Evolutionary conservation across 2,888 invertebrate genomes (phyloP), one percentile per base, ranked within the genome.

Genomic region (Sarcophaga caerulescens): DNA sequence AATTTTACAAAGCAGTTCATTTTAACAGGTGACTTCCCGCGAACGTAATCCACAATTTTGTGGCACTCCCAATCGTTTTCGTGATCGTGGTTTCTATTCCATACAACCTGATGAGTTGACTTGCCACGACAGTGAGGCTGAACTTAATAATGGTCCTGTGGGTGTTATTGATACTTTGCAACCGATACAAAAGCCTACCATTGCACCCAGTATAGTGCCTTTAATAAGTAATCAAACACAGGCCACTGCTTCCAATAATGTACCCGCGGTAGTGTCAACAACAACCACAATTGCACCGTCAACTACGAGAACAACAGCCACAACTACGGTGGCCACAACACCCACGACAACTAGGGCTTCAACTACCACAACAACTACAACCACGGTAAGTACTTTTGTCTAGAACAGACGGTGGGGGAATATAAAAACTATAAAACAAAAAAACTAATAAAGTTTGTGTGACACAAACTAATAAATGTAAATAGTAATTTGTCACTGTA

Each of bases 21-120:
- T 52, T 19, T 25, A 73, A 19, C 65, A 93, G 93, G 93, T 98
- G 23, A 98, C 98, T 14, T 98, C 98, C 87, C 95, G 98, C 65
- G 98, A 98, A 93, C 94, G 97, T 89, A 97, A 97, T 93, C 98
- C 98, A 10, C 98, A 98, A 92, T 98, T 98, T 93, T 98, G 98
- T 91, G 98, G 98, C 17, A 96, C 95, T 88, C 98, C 98, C 1
- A 94, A 95, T 1, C 94, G 95, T 87, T 96, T 98, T 90, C 95
- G 97, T 81, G 96, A 97, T 87, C 95, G 96, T 69, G 97, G 96
- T 59, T 98, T 98, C 93, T 97, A 98, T 91, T 97, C 96, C 90
- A 97, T 98, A 89, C 96, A 96, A 92, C 95, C 96, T 1, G 96
- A 96, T 89, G 98, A 96, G 92, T 92, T 96, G 81, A 94, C 94